These are phyloP conservation scores for Ianthella basta DNA, from an alignment of 37 sponge, comb jelly and placozoan species.

Conservation along the genomic window DNA sequence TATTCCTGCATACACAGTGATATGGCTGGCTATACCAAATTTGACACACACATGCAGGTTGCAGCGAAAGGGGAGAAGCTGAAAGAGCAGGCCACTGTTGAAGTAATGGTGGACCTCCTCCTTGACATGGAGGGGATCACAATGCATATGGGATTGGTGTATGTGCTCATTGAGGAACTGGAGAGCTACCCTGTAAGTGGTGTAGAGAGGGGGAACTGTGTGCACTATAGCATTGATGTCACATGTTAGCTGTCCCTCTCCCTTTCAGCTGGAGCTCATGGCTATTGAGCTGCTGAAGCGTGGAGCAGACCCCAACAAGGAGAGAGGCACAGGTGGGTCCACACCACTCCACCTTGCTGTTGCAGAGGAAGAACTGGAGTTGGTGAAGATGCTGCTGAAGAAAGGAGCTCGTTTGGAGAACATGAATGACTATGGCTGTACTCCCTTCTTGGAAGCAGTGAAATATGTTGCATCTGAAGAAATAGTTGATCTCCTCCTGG, in stretches of 20 bases:
- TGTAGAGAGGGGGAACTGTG: too few species aligned
- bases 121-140: slow-evolving; percentile 9
- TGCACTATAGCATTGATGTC: too few species aligned
- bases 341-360: slow-evolving; percentile 14
- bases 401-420: slow-evolving; percentile 10
- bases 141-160: background rate
- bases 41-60: background rate
- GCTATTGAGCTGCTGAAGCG: slow-evolving; percentile 7
- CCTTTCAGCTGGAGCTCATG: slow-evolving; percentile 15
- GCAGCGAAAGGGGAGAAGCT: slow-evolving; percentile 9
- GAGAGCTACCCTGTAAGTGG: slow-evolving; percentile 19
- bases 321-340: background rate
- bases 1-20: too few species aligned
- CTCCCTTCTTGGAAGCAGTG: slow-evolving; percentile 18
- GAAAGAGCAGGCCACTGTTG: background rate
- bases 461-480: background rate
- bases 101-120: slow-evolving; percentile 14
- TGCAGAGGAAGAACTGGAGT: background rate
- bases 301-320: slow-evolving; percentile 33
- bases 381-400: slow-evolving; percentile 23
- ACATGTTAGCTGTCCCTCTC: background rate
- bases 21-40: too few species aligned
- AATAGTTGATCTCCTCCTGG: slow-evolving; percentile 1
- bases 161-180: slow-evolving; percentile 8
- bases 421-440: slow-evolving; percentile 15